phyloP scores from a whole-genome alignment of 2,888 invertebrate genomes.

The Hemistola chrysoprasaria region DNA sequence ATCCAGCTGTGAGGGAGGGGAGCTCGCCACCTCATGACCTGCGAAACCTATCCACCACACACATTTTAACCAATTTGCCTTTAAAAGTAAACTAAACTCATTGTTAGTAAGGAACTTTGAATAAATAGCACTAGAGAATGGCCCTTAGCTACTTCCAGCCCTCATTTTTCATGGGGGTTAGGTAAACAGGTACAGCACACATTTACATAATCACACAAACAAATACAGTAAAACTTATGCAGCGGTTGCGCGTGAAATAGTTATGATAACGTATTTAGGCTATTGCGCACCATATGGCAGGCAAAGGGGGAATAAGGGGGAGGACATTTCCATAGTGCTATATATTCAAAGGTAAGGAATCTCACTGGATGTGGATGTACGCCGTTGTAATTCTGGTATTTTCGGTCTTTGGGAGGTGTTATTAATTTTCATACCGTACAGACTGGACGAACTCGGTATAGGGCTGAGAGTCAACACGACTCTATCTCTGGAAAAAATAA shows the following conservation, averaged over 20 bases:
- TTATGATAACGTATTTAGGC: too few species aligned
- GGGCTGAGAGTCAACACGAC: conserved; percentile 90
- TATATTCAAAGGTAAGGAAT: too few species aligned
- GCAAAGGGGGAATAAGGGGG: too few species aligned
- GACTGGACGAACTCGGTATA: conserved; percentile 92
- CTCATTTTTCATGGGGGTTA: too few species aligned
- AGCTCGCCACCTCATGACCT: conserved; percentile 78
- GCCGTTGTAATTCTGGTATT: conserved; percentile 74
- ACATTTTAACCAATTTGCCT: conserved; percentile 9
- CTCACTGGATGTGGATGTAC: conserved; percentile 83
- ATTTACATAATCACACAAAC: too few species aligned
- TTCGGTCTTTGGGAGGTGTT: conserved; percentile 64
- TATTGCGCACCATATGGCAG: too few species aligned
- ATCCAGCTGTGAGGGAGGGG: conserved; percentile 87
- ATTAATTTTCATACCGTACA: conserved; percentile 78
- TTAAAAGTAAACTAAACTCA: conserved; percentile 1
- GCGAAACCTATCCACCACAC: conserved; percentile 61
- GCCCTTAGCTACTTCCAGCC: too few species aligned
- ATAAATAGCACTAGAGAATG: too few species aligned
- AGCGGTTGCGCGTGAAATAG: too few species aligned
- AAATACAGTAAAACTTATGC: too few species aligned
- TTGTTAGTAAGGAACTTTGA: conserved; percentile 22
- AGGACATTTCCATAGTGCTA: too few species aligned
- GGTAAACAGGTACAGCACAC: too few species aligned
- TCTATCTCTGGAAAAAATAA: conserved; percentile 81